Base-by-base conservation (phyloP, 2,113 vertebrate species). In the Pavo muticus region DNA sequence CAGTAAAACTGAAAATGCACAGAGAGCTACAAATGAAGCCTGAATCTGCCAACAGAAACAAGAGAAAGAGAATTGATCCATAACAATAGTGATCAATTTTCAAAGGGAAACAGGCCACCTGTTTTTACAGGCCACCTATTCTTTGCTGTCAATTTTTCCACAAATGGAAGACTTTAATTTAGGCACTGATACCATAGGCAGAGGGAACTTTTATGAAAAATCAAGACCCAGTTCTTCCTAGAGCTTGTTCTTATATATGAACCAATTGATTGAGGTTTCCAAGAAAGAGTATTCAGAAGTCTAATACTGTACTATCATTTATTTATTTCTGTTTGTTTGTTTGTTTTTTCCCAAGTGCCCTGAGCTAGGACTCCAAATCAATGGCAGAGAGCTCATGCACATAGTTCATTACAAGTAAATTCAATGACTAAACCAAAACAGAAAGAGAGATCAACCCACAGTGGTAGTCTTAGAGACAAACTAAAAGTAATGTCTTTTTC, bases 381-480 rank as follows among this genome's bases (percentile, higher is more conserved):
- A 8, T 67, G 78, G 65, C n/a, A 61, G 32, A 14, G 44, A 90
- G 48, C 68, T 70, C 64, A 84, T n/a, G 8, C 57, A 50, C 35
- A 67, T 0, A 1, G 29, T 75, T 95, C 5, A 9, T 40, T 19
- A 79, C 15, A 83, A 85, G 45, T 10, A 88, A 80, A 93, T 59
- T 83, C 24, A 91, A 90, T 73, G 75, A 61, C 78, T 91, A 77
- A 77, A 91, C 45, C 48, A 67, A 79, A 94, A 70, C n/a, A 82
- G 48, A 37, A 75, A 81, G 29, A 64, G 56, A 57, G 60, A 91
- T n/a, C 40, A 73, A 57, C 30, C 14, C 59, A 76, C 85, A 93
- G 82, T 15, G 25, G 68, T 13, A 94, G n/a, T 23, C 68, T 76
- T 32, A 63, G 61, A 85, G 48, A 72, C 54, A 84, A 87, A 61